Base-by-base conservation (phyloP, 2,797 vertebrate species). In the Rhinophrynus dorsalis region DNA sequence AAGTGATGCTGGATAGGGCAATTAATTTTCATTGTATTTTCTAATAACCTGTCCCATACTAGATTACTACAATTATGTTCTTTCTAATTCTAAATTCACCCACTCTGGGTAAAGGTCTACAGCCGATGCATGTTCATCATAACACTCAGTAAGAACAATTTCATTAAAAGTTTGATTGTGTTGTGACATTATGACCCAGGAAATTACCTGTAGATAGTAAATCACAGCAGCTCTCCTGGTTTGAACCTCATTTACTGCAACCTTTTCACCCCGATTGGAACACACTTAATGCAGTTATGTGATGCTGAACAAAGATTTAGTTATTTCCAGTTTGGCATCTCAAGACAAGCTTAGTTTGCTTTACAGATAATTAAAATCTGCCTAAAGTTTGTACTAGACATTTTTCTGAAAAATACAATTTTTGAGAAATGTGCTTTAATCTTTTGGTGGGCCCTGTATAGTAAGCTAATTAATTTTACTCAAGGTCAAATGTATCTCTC, bases 81-180 rank as follows among this genome's bases (percentile, higher is more conserved):
- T 64, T 80, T 78, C 33, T 23, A 18, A 20, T 21, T 48, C 4
- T 15, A 9, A 32, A 48, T 38, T 23, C 20, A 20, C 20, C n/a
- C n/a, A n/a, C n/a, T n/a, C n/a, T n/a, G n/a, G 15, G 21, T 11
- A 29, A 51, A 64, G 61, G 37, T 50, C 33, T n/a, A n/a, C n/a
- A n/a, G n/a, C n/a, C n/a, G n/a, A n/a, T n/a, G n/a, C n/a, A n/a
- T n/a, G n/a, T n/a, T n/a, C n/a, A n/a, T n/a, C n/a, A n/a, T n/a
- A n/a, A n/a, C n/a, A n/a, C n/a, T n/a, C n/a, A n/a, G n/a, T 40
- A 40, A 54, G 10, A 21, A 65, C 52, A 13, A 27, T 15, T 33
- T n/a, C 33, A 63, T 50, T 63, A 33, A 54, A 65, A 65, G 18
- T 52, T 10, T 63, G 47, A 54, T 24, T 30, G 17, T 10, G 35